Conservation (phyloP, 2,888 invertebrate genomes). For the Calliphora vomitoria region DNA sequence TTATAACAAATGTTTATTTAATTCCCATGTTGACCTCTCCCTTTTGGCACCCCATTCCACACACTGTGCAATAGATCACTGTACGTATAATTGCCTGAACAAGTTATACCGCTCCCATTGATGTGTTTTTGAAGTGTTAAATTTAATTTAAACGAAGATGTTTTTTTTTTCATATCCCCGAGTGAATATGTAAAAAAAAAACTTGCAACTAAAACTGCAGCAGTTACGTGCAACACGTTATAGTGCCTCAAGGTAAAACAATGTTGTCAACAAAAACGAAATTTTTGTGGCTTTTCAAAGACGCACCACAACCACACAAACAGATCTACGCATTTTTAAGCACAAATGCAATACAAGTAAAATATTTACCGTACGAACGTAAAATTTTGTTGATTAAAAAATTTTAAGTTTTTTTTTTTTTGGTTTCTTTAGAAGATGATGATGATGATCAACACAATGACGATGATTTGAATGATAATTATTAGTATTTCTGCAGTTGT, state of each 20-base stretch:
- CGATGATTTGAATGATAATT: slow-evolving; percentile 6
- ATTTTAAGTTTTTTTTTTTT: not conserved
- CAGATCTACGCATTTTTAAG: slow-evolving; percentile 27
- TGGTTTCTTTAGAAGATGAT: slow-evolving; percentile 12
- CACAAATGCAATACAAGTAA: not conserved
- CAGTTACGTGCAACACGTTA: slow-evolving; percentile 19
- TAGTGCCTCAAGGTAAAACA: slow-evolving; percentile 31
- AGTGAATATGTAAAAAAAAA: not conserved
- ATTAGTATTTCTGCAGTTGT: slow-evolving; percentile 18
- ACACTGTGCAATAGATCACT: slow-evolving; percentile 40
- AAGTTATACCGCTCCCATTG: slow-evolving; percentile 40
- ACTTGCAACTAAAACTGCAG: not conserved
- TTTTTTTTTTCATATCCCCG: not conserved
- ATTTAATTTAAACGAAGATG: slow-evolving; percentile 32
- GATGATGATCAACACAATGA: not conserved
- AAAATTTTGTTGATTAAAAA: not conserved
- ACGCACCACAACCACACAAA: not conserved
- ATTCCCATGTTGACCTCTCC: not conserved
- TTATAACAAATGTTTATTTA: no score
- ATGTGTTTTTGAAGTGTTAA: slow-evolving; percentile 18
- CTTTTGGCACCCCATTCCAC: not conserved
- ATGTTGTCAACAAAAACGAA: slow-evolving; percentile 37
- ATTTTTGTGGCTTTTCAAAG: slow-evolving; percentile 6
- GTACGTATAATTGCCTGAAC: slow-evolving; percentile 11
- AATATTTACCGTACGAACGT: not conserved